phyloP scores from a whole-genome alignment of 2,888 invertebrate genomes.

The Drosophila austrosaltans region DNA sequence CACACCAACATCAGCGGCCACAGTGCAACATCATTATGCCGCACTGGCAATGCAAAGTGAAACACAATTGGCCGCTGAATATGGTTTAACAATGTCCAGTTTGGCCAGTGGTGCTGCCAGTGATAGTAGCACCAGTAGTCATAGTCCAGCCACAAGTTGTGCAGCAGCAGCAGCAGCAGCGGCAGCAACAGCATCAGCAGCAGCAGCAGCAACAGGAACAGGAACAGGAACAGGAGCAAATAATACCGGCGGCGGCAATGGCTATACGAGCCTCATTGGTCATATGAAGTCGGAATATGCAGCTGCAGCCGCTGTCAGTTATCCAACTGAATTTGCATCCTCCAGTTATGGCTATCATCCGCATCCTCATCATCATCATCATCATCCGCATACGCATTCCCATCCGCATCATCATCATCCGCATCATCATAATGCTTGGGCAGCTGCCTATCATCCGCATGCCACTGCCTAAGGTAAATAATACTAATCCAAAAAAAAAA shows the following conservation, averaged over 20 bases:
- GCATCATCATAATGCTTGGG: slow-evolving; percentile 74
- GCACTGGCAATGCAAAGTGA: slow-evolving; percentile 79
- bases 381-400: slow-evolving; percentile 48
- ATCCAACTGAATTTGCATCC: slow-evolving; percentile 68
- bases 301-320: slow-evolving; percentile 43
- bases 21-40: slow-evolving; percentile 67
- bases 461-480: slow-evolving; percentile 62
- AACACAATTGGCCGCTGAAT: slow-evolving; percentile 78
- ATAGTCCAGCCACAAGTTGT: slow-evolving; percentile 24
- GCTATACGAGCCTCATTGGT: slow-evolving; percentile 63
- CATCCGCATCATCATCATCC: slow-evolving; percentile 53
- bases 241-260: slow-evolving; percentile 25
- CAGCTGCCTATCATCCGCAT: slow-evolving; percentile 80
- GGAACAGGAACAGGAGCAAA: neutral
- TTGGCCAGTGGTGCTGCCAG: slow-evolving; percentile 61
- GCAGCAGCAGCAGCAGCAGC: slow-evolving; percentile 20
- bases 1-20: slow-evolving; percentile 39
- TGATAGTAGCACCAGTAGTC: slow-evolving; percentile 30
- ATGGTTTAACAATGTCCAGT: slow-evolving; percentile 77
- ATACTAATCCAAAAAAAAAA: slow-evolving; percentile 12
- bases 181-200: neutral
- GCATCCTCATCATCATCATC: slow-evolving; percentile 45
- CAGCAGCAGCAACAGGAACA: slow-evolving; percentile 1
- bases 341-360: slow-evolving; percentile 61
- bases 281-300: slow-evolving; percentile 79